Evolutionary conservation across 2,888 invertebrate genomes (phyloP).

Genomic region (Agrotis ipsilon): DNA sequence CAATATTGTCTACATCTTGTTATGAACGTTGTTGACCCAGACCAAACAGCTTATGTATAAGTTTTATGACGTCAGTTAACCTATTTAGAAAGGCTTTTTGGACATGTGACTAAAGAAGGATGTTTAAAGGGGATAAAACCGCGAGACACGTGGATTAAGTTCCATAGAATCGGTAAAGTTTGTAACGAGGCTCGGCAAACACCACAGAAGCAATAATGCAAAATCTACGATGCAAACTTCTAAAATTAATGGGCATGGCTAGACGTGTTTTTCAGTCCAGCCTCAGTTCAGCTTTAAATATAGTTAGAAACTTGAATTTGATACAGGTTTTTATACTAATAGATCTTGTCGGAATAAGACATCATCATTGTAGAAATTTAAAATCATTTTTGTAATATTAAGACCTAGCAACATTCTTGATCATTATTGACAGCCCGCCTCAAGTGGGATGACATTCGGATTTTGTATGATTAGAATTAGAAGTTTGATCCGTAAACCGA

Average conservation of each 20-base stretch:
- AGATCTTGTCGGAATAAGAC: too few species aligned
- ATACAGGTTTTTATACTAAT: too few species aligned
- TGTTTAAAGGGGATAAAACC: background rate
- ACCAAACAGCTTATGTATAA: slow-evolving; percentile 12
- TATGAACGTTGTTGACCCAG: slow-evolving; percentile 20
- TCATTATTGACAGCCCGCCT: too few species aligned
- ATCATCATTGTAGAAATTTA: too few species aligned
- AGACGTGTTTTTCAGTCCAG: background rate
- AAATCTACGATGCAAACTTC: background rate
- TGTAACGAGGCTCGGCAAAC: background rate
- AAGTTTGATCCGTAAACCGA: too few species aligned
- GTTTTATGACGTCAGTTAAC: slow-evolving; percentile 20
- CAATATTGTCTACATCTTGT: slow-evolving; percentile 24
- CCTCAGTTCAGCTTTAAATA: background rate
- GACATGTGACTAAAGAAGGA: slow-evolving; percentile 11
- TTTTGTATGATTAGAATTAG: too few species aligned
- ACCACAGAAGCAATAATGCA: too few species aligned
- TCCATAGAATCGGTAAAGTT: background rate
- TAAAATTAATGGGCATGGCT: too few species aligned
- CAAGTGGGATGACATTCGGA: too few species aligned
- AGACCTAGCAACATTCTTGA: too few species aligned
- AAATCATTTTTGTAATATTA: too few species aligned
- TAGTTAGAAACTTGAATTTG: background rate
- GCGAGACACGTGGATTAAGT: background rate
- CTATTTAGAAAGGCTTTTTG: slow-evolving; percentile 18